These are phyloP conservation scores for Cantharis lateralis DNA, from an alignment of 2,888 invertebrate species.

Conservation along the genomic window DNA sequence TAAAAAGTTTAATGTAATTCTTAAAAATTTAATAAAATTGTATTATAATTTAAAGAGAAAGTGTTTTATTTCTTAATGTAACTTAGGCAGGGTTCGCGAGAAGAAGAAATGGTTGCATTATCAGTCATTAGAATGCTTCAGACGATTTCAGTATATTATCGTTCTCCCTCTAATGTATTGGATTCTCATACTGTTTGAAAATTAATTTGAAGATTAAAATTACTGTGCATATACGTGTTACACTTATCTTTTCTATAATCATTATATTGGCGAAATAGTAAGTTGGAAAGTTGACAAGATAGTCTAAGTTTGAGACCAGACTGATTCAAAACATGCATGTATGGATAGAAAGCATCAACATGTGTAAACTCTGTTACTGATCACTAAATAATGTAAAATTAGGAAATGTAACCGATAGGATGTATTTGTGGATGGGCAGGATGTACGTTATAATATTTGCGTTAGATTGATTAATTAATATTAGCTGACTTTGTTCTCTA, in stretches of 20 bases:
- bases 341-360: background rate
- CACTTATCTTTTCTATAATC: background rate
- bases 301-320: background rate
- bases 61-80: background rate
- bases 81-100: background rate
- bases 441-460: background rate
- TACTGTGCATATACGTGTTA: background rate
- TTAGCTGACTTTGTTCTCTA: background rate
- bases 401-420: background rate
- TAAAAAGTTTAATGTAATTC: background rate
- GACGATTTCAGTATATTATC: background rate
- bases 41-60: background rate
- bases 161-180: background rate
- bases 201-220: background rate
- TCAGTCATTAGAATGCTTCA: background rate
- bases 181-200: background rate
- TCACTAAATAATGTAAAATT: background rate
- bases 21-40: background rate
- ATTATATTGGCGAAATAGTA: background rate
- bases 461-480: background rate
- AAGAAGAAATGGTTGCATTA: background rate
- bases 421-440: too few relatives aligned
- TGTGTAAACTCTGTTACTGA: background rate
- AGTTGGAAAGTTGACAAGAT: background rate
- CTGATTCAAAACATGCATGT: background rate